phyloP scores from a whole-genome alignment of 2,888 invertebrate species.

The Spodoptera exigua region DNA sequence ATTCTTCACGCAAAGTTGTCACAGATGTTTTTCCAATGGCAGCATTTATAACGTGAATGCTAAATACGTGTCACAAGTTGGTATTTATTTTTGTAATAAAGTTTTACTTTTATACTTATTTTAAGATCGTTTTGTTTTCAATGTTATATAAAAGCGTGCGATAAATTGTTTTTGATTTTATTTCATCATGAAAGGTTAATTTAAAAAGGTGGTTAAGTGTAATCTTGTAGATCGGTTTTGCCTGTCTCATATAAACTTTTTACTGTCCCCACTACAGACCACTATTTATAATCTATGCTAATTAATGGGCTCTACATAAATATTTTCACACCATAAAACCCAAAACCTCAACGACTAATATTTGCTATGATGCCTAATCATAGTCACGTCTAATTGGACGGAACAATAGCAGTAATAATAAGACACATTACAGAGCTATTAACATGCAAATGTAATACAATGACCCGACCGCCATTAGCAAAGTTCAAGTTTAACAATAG shows the following conservation, averaged over 20 bases:
- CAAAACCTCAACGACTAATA: constrained; percentile 4
- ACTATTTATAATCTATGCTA: not conserved
- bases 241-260: too few species aligned
- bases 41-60: constrained; percentile 17
- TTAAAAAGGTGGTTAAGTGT: too few species aligned
- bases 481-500: constrained; percentile 74
- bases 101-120: constrained; percentile 7
- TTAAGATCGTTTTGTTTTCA: not conserved
- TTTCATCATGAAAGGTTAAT: not conserved
- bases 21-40: constrained; percentile 56
- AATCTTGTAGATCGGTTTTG: too few species aligned
- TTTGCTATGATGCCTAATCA: constrained; percentile 34
- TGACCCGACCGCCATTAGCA: constrained; percentile 62
- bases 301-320: not conserved
- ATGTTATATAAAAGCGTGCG: too few species aligned
- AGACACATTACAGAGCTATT: constrained; percentile 53
- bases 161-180: not conserved
- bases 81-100: constrained; percentile 53
- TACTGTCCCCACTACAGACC: too few species aligned
- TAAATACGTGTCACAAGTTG: constrained; percentile 23
- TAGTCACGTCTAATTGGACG: constrained; percentile 38
- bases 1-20: constrained; percentile 39
- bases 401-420: constrained; percentile 63
- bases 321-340: constrained; percentile 1
- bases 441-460: constrained; percentile 67